These are phyloP conservation scores for Rambutsinella grinnellia DNA, from an alignment of 2,888 invertebrate species.

Conservation along the genomic window DNA sequence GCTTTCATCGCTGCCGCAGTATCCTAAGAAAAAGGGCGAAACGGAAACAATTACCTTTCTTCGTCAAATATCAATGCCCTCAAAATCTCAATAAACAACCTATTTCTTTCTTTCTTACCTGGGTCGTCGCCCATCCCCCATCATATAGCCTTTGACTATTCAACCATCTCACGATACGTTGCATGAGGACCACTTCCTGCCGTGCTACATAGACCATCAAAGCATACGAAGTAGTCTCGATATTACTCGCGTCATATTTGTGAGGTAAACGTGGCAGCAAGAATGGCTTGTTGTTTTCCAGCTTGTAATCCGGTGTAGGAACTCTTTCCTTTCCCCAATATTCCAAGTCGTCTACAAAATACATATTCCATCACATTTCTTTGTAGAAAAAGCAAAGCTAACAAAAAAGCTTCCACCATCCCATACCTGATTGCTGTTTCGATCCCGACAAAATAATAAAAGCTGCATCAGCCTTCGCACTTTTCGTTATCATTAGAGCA, in stretches of 20 bases:
- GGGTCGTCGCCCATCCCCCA: constrained; percentile 90
- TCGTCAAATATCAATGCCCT: constrained; percentile 13
- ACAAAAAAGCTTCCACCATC: too few species aligned
- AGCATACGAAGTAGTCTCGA: constrained; percentile 94
- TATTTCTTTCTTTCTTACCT: constrained; percentile 69
- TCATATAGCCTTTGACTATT: constrained; percentile 88
- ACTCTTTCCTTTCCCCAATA: constrained; percentile 88
- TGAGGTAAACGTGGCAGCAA: constrained; percentile 88
- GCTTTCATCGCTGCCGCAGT: constrained; percentile 90
- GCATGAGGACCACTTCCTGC: constrained; percentile 81
- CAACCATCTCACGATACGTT: constrained; percentile 91
- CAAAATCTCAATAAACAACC: constrained; percentile 23
- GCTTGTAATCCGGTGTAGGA: constrained; percentile 85
- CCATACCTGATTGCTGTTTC: constrained; percentile 49
- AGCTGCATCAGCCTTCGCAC: constrained; percentile 88
- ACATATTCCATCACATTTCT: too few species aligned
- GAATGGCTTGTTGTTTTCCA: constrained; percentile 93
- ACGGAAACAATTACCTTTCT: not conserved
- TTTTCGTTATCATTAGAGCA: constrained; percentile 83
- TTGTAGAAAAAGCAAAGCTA: too few species aligned
- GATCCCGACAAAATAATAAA: constrained; percentile 78
- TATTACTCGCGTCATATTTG: constrained; percentile 89
- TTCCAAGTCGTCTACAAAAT: constrained; percentile 77
- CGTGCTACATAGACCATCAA: constrained; percentile 88
- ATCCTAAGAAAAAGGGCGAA: constrained; percentile 73